Percentiles rank a stretch among this genome's conserved stretches.
phyloP scores from a whole-genome alignment of 2,113 vertebrate genomes.

The Callocephalon fimbriatum region DNA sequence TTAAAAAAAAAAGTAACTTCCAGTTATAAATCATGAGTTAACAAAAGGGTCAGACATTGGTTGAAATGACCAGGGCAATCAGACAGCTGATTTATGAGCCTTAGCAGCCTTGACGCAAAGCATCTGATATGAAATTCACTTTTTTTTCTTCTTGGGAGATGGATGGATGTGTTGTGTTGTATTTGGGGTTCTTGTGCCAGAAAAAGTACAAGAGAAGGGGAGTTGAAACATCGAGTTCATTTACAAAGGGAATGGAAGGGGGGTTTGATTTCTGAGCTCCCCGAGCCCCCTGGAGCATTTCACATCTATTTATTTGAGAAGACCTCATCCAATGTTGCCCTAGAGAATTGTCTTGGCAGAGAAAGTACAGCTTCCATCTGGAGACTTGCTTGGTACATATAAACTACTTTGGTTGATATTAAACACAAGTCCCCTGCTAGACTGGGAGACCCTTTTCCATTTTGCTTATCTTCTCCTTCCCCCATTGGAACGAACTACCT shows the following conservation, averaged over 20 bases:
- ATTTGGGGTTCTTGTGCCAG: background rate
- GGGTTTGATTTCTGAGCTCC: background rate
- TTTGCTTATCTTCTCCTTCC: background rate
- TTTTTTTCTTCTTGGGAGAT: conserved; percentile 15
- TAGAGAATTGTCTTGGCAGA: conserved; percentile 26
- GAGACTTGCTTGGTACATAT: background rate
- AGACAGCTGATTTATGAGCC: conserved; percentile 66
- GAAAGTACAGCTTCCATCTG: conserved; percentile 1
- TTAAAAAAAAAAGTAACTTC: conserved; percentile 56
- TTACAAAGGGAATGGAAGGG: background rate
- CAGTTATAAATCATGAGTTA: conserved; percentile 72
- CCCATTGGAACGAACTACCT: background rate
- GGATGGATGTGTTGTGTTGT: conserved; percentile 22
- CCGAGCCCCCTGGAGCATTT: background rate
- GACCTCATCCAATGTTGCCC: background rate
- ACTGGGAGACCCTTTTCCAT: background rate
- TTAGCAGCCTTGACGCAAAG: conserved; percentile 36
- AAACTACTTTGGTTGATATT: background rate
- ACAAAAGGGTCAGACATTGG: conserved; percentile 58
- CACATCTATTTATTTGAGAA: conserved; percentile 10
- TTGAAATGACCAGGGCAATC: conserved; percentile 62
- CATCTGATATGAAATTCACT: conserved; percentile 12
- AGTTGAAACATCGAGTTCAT: background rate
- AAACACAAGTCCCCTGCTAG: background rate
- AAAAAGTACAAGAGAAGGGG: background rate